Evolutionary conservation across 2,888 invertebrate genomes (phyloP), one percentile per base, ranked within the genome.

Genomic region (Caenorhabditis uteleia): DNA sequence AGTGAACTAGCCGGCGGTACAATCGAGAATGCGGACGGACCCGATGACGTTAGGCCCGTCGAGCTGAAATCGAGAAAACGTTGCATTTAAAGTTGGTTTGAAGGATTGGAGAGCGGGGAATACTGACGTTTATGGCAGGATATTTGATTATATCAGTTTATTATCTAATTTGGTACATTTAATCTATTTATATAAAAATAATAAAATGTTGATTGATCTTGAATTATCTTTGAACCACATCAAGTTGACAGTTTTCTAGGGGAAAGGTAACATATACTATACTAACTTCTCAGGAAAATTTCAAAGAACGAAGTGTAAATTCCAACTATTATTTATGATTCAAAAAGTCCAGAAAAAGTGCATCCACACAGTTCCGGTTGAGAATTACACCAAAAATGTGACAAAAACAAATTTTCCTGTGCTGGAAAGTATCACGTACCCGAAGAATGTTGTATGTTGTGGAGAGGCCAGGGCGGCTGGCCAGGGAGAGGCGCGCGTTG

Each of bases 11-110:
- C 46, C 33, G 68, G 64, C 26, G 69, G 51, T 27, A 75, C 75
- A 12, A 67, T 68, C n/a, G 73, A 67, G 43, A 75, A 75, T 14
- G 75, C 75, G 36, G 73, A 73, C 31, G 69, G 66, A 47, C 69
- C 68, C 12, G 67, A 50, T 60, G 56, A 56, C 29, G 56, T 29
- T 18, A 66, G 39, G 47, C 54, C 59, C 18, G 50, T 50, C 39
- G 60, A 43, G 44, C 75, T 73, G 48, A 50, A 68, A 61, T 39
- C 16, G n/a, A 33, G 14, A 29, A 16, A 34, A 21, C 14, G 7
- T 40, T 39, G 12, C 8, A 8, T 16, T 16, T 7, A 23, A 2
- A 29, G 10, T 29, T 29, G 18, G 16, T 40, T 27, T 8, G 31
- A 43, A 18, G 26, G 25, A 54, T 23, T 26, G 4, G 18, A 10